phyloP scores from a whole-genome alignment of 2,888 invertebrate genomes.

The Stratiomys singularior region DNA sequence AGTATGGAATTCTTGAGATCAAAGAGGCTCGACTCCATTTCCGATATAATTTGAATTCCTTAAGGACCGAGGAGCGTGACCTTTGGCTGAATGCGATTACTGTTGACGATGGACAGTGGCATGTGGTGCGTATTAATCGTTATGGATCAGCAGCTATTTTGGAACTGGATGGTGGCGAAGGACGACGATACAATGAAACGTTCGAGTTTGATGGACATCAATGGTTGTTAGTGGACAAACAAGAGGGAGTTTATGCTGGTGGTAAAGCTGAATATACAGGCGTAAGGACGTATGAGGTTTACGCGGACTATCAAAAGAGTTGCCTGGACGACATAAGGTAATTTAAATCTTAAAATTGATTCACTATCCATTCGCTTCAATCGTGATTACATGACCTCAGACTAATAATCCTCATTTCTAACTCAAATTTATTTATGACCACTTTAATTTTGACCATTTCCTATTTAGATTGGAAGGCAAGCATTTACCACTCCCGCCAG shows the following conservation, averaged over 20 bases:
- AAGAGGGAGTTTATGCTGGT: slow-evolving; percentile 94
- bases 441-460: too few species aligned
- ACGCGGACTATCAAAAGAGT: slow-evolving; percentile 94
- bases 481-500: slow-evolving; percentile 92
- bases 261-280: slow-evolving; percentile 96
- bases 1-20: slow-evolving; percentile 92
- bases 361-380: too few species aligned
- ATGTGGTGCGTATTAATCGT: slow-evolving; percentile 89
- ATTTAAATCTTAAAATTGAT: neutral
- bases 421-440: too few species aligned
- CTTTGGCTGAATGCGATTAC: slow-evolving; percentile 90
- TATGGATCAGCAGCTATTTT: slow-evolving; percentile 93
- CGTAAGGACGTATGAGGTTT: slow-evolving; percentile 92
- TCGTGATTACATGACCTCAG: too few species aligned
- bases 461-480: slow-evolving; percentile 95
- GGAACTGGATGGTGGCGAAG: slow-evolving; percentile 95
- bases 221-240: slow-evolving; percentile 91
- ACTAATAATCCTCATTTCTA: too few species aligned
- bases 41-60: slow-evolving; percentile 91
- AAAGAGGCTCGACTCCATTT: slow-evolving; percentile 90
- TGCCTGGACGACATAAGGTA: slow-evolving; percentile 72
- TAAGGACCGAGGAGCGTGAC: slow-evolving; percentile 89
- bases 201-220: slow-evolving; percentile 91
- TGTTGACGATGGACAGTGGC: slow-evolving; percentile 97
- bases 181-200: slow-evolving; percentile 91